Percentiles rank a stretch among this genome's conserved stretches.
These are phyloP conservation scores for Thereuonema tuberculata DNA, from an alignment of 1,140 invertebrate genomes.

Conservation along the genomic window DNA sequence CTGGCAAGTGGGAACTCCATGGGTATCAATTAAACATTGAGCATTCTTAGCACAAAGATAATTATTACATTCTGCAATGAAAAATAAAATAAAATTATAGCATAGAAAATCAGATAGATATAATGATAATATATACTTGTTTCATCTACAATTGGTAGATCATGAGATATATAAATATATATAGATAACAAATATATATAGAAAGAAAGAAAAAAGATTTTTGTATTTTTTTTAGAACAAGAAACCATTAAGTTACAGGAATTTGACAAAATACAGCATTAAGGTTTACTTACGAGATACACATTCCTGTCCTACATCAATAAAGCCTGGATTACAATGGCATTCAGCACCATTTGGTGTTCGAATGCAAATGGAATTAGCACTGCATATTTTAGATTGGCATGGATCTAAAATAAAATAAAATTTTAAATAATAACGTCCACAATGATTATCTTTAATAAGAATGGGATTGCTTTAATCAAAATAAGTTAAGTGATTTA, in stretches of 20 bases:
- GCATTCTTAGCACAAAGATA: conserved; percentile 66
- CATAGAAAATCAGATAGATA: neutral
- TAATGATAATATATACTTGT: neutral
- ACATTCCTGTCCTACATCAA: conserved; percentile 22
- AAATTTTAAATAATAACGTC: no score
- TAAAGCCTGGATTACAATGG: conserved; percentile 42
- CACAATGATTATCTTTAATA: no score
- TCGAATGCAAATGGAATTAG: neutral
- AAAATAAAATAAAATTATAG: conserved; percentile 9
- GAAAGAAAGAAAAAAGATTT: no score
- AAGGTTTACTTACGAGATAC: neutral
- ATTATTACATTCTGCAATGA: conserved; percentile 52
- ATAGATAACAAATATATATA: no score
- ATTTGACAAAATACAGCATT: no score
- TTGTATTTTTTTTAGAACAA: no score
- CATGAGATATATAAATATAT: no score
- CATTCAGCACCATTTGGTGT: conserved; percentile 33
- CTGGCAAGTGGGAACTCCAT: conserved; percentile 64
- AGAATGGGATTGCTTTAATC: no score
- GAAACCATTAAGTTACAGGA: neutral
- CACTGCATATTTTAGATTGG: neutral
- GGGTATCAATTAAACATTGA: conserved; percentile 56
- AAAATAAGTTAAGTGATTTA: neutral
- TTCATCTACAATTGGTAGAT: no score
- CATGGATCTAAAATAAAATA: neutral